Percentiles rank a stretch among this genome's conserved stretches.
Conservation (phyloP, 2,113 vertebrate species). For the Microcebus murinus region DNA sequence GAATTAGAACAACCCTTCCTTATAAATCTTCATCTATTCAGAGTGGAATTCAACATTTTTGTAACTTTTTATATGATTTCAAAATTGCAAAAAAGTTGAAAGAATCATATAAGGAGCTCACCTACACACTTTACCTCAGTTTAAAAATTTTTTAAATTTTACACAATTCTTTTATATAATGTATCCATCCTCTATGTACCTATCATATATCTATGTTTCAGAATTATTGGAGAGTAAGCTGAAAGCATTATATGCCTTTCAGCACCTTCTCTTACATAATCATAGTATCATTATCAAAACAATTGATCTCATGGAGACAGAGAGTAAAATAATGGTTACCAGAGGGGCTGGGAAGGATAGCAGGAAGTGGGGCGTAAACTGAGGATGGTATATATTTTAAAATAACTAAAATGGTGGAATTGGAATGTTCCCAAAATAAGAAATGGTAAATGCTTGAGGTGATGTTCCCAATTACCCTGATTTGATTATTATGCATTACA, state of each 20-base stretch:
- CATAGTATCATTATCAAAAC: too few species aligned
- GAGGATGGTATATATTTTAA: too few species aligned
- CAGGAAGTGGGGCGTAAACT: too few species aligned
- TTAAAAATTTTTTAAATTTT: neutral
- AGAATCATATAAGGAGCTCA: neutral
- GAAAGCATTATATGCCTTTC: neutral
- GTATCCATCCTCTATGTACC: accelerated
- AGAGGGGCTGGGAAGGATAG: too few species aligned
- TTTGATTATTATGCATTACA: too few species aligned
- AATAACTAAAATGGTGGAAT: too few species aligned
- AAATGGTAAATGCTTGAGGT: too few species aligned
- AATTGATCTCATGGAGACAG: too few species aligned
- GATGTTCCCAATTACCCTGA: too few species aligned
- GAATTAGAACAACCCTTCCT: neutral
- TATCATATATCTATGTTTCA: neutral
- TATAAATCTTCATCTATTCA: neutral
- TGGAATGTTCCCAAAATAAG: too few species aligned
- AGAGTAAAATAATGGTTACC: too few species aligned
- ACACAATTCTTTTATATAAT: neutral
- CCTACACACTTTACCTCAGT: neutral
- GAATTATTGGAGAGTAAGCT: neutral
- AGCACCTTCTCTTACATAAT: neutral
- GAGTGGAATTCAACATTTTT: neutral
- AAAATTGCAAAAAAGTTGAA: neutral
- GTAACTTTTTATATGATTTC: neutral